These are phyloP conservation scores for Cirrhinus molitorella DNA, from an alignment of 2,797 vertebrate species.

Conservation along the genomic window DNA sequence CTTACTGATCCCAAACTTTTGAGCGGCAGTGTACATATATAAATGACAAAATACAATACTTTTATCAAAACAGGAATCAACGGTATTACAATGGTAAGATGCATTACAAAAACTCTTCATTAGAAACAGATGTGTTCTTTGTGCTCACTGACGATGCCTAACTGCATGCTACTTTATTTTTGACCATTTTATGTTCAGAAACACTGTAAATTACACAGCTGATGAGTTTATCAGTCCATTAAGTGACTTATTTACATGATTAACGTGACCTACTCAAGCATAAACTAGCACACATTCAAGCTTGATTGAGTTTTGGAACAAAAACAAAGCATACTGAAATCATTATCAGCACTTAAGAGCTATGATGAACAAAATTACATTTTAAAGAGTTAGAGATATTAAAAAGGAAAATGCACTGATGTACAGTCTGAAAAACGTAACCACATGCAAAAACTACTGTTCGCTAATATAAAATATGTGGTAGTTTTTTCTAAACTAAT, in stretches of 20 bases:
- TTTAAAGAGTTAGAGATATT: neutral
- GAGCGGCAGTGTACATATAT: too few species aligned
- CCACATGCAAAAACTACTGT: neutral
- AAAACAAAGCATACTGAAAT: neutral
- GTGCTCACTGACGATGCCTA: neutral
- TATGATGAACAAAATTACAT: neutral
- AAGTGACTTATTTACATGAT: neutral
- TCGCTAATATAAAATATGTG: too few species aligned
- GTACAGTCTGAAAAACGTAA: neutral
- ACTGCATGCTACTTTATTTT: constrained; percentile 7
- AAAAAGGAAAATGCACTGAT: neutral
- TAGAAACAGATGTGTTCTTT: neutral
- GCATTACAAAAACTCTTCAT: neutral
- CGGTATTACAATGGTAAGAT: neutral
- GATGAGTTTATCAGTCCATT: neutral
- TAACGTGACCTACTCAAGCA: neutral
- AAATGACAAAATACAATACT: neutral
- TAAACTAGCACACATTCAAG: neutral
- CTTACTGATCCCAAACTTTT: too few species aligned
- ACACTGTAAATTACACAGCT: neutral
- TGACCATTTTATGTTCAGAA: neutral
- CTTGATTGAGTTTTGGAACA: constrained; percentile 1
- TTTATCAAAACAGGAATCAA: neutral
- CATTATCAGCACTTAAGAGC: neutral
- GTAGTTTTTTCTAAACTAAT: neutral